Evolutionary conservation across 2,113 vertebrate species (phyloP), one percentile per base, ranked within the genome.

Genomic region (Plecotus auritus): DNA sequence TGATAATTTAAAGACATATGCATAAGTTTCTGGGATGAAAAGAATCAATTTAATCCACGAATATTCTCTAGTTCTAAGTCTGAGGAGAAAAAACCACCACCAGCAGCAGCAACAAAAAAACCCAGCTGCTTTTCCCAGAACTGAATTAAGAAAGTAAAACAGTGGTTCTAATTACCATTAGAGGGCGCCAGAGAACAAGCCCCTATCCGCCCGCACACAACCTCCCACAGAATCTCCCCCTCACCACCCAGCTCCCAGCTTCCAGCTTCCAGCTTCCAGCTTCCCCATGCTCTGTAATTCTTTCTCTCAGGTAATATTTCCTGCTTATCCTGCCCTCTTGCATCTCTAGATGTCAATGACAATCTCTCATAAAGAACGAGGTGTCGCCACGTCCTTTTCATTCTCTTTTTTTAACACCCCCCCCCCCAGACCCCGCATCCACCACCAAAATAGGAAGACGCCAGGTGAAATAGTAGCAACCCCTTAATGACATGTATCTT

Each of bases 121-220:
- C 70, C 76, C 80, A 92, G 87, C 56, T 16, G 95, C 86, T 85
- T 89, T 77, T 61, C 6, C n/a, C 59, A 67, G 83, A 22, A 18
- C 66, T 13, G 93, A 42, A 51, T 40, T 70, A 51, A 23, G 72
- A 91, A 77, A 90, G 92, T 91, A 49, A 86, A 94, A 47, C 85
- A 56, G 45, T 14, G 83, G 61, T 45, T 32, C 83, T 0, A 85
- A 28, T 73, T n/a, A 66, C 96, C 98, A 72, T 97, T 59, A 98
- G 98, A 98, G 97, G 98, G 98, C 96, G 96, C 90, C 95, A 97
- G 91, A 97, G 97, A 98, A 98, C 96, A 96, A 81, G 90, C 32
- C 95, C 96, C 37, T 40, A 0, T 11, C 81, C 30, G 47, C 94
- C 87, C 54, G 20, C 30, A 20, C 93, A 10, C 84, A 32, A 88